A percentile compares a stretch with the other conserved stretches of the same genome.
These are phyloP conservation scores for Agrenia bidenticulata DNA, from an alignment of 2,888 invertebrate genomes.

Conservation along the genomic window DNA sequence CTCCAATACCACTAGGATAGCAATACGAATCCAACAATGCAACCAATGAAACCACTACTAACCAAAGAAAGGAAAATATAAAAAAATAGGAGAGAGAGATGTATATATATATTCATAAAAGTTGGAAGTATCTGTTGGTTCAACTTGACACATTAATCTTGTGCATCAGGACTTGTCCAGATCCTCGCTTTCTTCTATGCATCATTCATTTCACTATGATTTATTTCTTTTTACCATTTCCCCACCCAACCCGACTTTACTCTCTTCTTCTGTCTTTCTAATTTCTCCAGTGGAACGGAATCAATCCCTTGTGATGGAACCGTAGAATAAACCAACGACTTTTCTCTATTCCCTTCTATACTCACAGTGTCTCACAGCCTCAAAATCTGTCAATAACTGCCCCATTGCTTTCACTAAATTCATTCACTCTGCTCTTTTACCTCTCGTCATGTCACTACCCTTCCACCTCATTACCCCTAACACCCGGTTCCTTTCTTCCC, in stretches of 20 bases:
- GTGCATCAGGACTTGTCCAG: conserved; percentile 42
- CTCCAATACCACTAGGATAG: too few species aligned
- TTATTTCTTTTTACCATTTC: conserved; percentile 48
- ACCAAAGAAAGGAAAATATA: background rate
- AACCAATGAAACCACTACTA: background rate
- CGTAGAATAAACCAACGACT: background rate
- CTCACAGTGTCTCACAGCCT: background rate
- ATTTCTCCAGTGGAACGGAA: background rate
- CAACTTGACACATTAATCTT: conserved; percentile 53
- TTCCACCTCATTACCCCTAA: conserved; percentile 3
- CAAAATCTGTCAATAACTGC: conserved; percentile 8
- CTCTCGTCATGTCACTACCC: conserved; percentile 5
- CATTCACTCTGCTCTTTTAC: background rate
- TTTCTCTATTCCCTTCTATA: background rate
- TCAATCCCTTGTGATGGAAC: background rate
- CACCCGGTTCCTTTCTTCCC: conserved; percentile 2
- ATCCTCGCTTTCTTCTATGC: conserved; percentile 45
- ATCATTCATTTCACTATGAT: conserved; percentile 51
- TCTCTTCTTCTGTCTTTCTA: background rate
- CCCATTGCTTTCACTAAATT: background rate
- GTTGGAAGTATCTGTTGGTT: conserved; percentile 45
- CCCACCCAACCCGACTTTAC: conserved; percentile 22
- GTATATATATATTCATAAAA: conserved; percentile 48
- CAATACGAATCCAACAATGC: too few species aligned
- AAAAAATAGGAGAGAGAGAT: conserved; percentile 15